Evolutionary conservation across 1,140 invertebrate species (phyloP).

Genomic region (Diuraphis noxia): DNA sequence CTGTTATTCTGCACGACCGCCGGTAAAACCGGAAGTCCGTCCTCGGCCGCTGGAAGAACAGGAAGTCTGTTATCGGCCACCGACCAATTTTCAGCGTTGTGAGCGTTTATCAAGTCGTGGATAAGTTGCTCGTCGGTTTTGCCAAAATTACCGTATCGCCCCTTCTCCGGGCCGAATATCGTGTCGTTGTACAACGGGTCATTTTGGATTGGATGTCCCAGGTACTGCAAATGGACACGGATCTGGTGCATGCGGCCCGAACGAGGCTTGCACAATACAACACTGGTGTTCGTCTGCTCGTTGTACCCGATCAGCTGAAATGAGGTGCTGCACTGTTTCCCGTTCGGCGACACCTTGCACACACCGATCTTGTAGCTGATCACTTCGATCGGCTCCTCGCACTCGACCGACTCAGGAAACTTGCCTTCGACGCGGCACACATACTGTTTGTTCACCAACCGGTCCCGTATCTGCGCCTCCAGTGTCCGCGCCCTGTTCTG

Average conservation of each 20-base stretch:
- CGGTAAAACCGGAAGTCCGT: background rate
- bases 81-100: constrained; percentile 91
- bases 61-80: constrained; percentile 78
- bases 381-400: constrained; percentile 88
- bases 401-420: constrained; percentile 85
- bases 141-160: constrained; percentile 83
- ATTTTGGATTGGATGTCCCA: constrained; percentile 95
- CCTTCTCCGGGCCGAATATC: constrained; percentile 88
- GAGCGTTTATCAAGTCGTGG: constrained; percentile 83
- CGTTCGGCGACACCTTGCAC: constrained; percentile 85
- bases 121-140: constrained; percentile 89
- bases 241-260: constrained; percentile 99
- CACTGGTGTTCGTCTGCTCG: constrained; percentile 75
- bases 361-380: constrained; percentile 97
- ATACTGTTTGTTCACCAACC: constrained; percentile 92
- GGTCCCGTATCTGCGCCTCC: constrained; percentile 90
- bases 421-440: constrained; percentile 94
- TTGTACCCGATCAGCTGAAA: constrained; percentile 88
- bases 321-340: constrained; percentile 86
- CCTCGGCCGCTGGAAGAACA: background rate
- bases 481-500: constrained; percentile 88
- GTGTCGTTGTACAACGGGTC: constrained; percentile 94
- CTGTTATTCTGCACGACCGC: too few relatives aligned
- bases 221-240: constrained; percentile 95
- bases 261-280: constrained; percentile 90